Base-by-base conservation (phyloP, 2,888 invertebrate species). In the Arge pagana region DNA sequence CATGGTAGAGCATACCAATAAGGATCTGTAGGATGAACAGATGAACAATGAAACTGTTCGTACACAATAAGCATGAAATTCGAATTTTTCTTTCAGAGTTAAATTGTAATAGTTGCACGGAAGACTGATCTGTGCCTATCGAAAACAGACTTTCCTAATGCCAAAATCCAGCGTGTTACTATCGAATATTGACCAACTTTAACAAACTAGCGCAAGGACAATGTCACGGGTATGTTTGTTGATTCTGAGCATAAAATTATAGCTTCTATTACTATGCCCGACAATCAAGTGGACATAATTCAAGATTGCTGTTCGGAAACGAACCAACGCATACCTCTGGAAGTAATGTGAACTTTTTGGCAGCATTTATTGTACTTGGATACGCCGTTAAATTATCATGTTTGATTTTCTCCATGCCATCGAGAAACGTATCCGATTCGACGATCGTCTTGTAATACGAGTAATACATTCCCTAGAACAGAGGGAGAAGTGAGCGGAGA, bases 371-470 rank as follows among this genome's bases (percentile, higher is more conserved):
- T 45, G 86, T 85, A 48, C 84, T 82, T 0, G 93, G 93, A 72
- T 86, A 89, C 71, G 95, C 92, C 0, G 93, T 91, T 16, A 86
- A 76, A 61, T 87, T 86, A 66, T 93, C 89, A 55, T 85, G 81
- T 72, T 85, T 84, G 1, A 89, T 67, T 57, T 81, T 81, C 1
- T 82, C 70, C 40, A 90, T 78, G 0, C 90, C 91, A 1, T 82
- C 71, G 65, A 76, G 60, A 73, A 89, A 77, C 64, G 84, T 74
- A 13, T 81, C 78, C 55, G 90, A 81, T 56, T 88, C 85, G 0
- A 88, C 85, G 39, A 95, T 78, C 0, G 86, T 88, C 70, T 95
- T 95, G 76, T 87, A 94, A 73, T 90, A 95, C 0, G 89, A 91
- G 72, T 90, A 95, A 71, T 94, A 94, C 64, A 94, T 83, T 0